Evolutionary conservation across 2,113 vertebrate genomes (phyloP).

Genomic region (Apistogramma diplotaenia): DNA sequence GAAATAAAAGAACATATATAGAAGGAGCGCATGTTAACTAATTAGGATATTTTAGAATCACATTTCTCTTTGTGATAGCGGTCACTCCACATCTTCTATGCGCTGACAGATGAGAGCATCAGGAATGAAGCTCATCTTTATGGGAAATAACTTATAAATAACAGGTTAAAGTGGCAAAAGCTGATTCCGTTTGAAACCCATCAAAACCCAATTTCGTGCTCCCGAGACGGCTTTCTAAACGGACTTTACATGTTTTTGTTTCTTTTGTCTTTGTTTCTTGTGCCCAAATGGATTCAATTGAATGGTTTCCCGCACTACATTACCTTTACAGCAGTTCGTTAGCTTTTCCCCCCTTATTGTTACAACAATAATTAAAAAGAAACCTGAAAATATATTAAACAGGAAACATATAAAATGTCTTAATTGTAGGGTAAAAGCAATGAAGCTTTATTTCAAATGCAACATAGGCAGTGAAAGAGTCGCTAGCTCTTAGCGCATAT

Average conservation of each 20-base stretch:
- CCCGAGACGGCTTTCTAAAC: background rate
- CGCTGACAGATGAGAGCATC: background rate
- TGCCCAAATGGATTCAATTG: background rate
- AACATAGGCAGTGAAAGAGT: background rate
- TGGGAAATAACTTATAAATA: background rate
- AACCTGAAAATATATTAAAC: fast-evolving
- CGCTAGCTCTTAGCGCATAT: constrained; percentile 11
- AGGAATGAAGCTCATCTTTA: background rate
- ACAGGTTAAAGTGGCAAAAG: background rate
- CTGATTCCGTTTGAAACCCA: background rate
- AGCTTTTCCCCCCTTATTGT: background rate
- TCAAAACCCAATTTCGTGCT: background rate
- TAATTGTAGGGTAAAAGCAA: background rate
- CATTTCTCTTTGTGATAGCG: background rate
- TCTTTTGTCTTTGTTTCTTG: background rate
- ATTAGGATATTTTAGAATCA: background rate
- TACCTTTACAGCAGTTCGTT: background rate
- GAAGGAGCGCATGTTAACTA: background rate
- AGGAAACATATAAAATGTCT: fast-evolving
- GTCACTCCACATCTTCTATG: background rate
- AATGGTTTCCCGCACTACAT: background rate
- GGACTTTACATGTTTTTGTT: background rate
- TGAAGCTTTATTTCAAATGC: background rate
- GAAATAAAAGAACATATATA: background rate
- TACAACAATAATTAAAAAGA: background rate